Percentiles rank a stretch among this genome's conserved stretches.
phyloP scores from a whole-genome alignment of 1,140 invertebrate genomes.

The Galendromus occidentalis region DNA sequence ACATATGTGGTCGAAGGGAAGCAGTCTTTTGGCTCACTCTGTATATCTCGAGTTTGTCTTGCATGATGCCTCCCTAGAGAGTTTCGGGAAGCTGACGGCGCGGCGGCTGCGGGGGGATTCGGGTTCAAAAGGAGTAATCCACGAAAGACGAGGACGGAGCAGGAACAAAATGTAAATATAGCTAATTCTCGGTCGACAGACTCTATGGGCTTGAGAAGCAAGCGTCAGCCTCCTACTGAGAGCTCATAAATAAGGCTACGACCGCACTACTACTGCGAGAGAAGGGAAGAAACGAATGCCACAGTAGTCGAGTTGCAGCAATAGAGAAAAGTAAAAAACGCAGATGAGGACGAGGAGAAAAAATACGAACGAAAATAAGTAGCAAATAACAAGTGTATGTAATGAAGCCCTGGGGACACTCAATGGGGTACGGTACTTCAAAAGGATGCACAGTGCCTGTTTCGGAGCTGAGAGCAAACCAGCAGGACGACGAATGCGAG shows the following conservation, averaged over 20 bases:
- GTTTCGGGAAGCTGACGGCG: neutral
- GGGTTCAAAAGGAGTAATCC: constrained; percentile 12
- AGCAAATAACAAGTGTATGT: constrained; percentile 11
- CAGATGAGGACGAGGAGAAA: neutral
- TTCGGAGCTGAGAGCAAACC: neutral
- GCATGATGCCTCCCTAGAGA: constrained; percentile 2
- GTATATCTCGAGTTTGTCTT: no score
- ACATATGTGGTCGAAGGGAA: no score
- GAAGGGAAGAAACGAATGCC: no score
- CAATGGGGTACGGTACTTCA: neutral
- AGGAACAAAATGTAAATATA: constrained; percentile 11
- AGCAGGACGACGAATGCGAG: neutral
- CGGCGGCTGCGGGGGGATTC: neutral
- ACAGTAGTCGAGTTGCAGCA: neutral
- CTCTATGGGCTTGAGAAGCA: constrained; percentile 3
- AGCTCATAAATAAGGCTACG: constrained; percentile 10
- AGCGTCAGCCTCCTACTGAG: neutral
- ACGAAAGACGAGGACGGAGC: neutral
- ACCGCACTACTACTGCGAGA: neutral
- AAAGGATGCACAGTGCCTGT: neutral
- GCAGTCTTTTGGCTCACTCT: no score
- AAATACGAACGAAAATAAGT: constrained; percentile 5
- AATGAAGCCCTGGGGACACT: constrained; percentile 10
- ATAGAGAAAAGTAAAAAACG: neutral
- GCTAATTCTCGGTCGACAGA: constrained; percentile 1